phyloP scores from a whole-genome alignment of 1,140 invertebrate species.

The Piezodorus guildinii region DNA sequence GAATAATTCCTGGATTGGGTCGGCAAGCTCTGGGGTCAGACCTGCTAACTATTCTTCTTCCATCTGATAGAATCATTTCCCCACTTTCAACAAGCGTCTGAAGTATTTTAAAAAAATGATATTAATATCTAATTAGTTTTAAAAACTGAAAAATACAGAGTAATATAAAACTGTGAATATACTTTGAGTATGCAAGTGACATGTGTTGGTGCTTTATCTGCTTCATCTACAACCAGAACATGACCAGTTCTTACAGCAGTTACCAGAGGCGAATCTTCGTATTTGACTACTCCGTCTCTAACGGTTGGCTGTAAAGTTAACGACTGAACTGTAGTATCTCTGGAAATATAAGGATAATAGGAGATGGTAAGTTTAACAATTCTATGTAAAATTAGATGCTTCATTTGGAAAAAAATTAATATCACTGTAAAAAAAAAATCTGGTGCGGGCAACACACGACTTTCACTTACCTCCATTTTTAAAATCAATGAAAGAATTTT shows the following conservation, averaged over 20 bases:
- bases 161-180: no score
- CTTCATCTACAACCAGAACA: constrained; percentile 89
- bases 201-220: constrained; percentile 92
- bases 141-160: no score
- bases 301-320: constrained; percentile 86
- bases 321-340: constrained; percentile 93
- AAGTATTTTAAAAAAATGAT: constrained; percentile 1
- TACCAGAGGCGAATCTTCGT: constrained; percentile 90
- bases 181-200: constrained; percentile 89
- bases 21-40: constrained; percentile 30
- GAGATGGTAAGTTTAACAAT: no score
- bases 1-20: constrained; percentile 44
- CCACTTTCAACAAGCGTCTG: constrained; percentile 83
- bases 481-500: no score
- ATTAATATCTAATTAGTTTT: no score
- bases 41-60: constrained; percentile 66
- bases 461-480: no score
- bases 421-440: no score
- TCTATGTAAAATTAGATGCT: no score
- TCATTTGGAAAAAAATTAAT: no score
- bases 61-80: constrained; percentile 90
- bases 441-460: no score
- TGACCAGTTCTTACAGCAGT: constrained; percentile 80
- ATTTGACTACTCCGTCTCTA: constrained; percentile 72
- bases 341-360: constrained; percentile 28